Base-by-base conservation (phyloP, 2,888 invertebrate genomes). In the Epinotia nisella region DNA sequence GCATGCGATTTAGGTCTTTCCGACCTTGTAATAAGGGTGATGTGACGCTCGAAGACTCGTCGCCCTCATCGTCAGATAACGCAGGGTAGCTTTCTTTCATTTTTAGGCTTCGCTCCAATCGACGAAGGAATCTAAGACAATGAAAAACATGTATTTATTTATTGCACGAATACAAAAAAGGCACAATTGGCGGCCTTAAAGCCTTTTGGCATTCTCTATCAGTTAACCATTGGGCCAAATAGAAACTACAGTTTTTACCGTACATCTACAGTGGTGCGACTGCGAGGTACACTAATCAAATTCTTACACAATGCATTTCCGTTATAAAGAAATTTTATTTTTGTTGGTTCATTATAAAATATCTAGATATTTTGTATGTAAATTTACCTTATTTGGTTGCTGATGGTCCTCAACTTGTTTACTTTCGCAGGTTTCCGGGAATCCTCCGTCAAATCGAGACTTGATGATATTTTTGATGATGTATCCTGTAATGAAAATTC, bases 351-450 rank as follows among this genome's bases (percentile, higher is more conserved):
- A n/a, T n/a, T n/a, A n/a, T n/a, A n/a, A n/a, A n/a, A n/a, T n/a
- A n/a, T 41, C 11, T 11, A 45, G 15, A 15, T 1, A 49, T 49
- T 49, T 49, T 49, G 49, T 49, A 49, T 7, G n/a, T 35, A 29
- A 29, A 29, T 29, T 13, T 89, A 96, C 96, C 96, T 95, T 86
- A 96, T 96, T 90, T 96, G 96, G 88, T 96, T 96, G 81, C 96
- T 96, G 80, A 96, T 96, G 35, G 96, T 96, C 80, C 95, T 93
- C 80, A 96, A 87, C 78, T 96, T 95, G 87, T 95, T 96, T 74
- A 96, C 93, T 93, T 96, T 96, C 60, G 90, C 86, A 67, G 94
- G 94, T 83, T 94, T 94, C 75, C 92, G 85, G 9, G 94, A 87
- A 78, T 95, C 95, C 81, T 94, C 94, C 1, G 93, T 91, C 68